Base-by-base conservation (phyloP, 2,797 vertebrate species). In the Notoglanidium macrostoma region DNA sequence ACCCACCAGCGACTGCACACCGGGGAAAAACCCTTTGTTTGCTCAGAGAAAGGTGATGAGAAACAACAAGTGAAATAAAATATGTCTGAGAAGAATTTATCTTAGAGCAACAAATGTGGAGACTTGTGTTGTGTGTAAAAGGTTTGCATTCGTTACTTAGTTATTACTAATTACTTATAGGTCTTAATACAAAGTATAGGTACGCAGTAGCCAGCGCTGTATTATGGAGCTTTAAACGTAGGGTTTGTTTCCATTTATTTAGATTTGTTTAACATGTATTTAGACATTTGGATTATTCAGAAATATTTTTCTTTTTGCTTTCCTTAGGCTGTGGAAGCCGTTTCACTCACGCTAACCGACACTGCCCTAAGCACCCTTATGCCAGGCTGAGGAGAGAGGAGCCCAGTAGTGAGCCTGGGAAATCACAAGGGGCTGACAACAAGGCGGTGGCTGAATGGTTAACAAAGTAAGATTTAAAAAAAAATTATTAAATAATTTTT, bases 1-100 rank as follows among this genome's bases (percentile, higher is more conserved):
- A 99, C 98, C n/a, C 98, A 99, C 90, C 98, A 99, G 93, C 96
- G 98, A 55, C 97, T 99, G 83, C 98, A 99, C 92, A 99, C 98
- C 0, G 98, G 98, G 90, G 98, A 99, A 89, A 99, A 99, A 86
- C 98, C 98, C 82, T 99, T 99, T 10, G 97, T 99, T 89, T 99
- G 98, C 93, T 98, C 98, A 0, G 98, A 99, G 94, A 98, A 97
- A 93, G 98, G 98, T 99, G 91, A 89, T 95, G 55, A 81, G 29
- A 81, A 70, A n/a, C 29, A 46, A 21, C 12, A 26, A 72, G 80
- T 19, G 29, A 83, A 83, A 67, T 46, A 82, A 29, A 63, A 54
- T 7, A 77, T 6, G 11, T 63, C 17, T 44, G 12, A 73, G 2
- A 73, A 23, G 19, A 55, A 54, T 59, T 61, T 29, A 10, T n/a